Evolutionary conservation across 2,113 vertebrate genomes (phyloP), one percentile per base, ranked within the genome.

Genomic region (Poeciliopsis prolifica): DNA sequence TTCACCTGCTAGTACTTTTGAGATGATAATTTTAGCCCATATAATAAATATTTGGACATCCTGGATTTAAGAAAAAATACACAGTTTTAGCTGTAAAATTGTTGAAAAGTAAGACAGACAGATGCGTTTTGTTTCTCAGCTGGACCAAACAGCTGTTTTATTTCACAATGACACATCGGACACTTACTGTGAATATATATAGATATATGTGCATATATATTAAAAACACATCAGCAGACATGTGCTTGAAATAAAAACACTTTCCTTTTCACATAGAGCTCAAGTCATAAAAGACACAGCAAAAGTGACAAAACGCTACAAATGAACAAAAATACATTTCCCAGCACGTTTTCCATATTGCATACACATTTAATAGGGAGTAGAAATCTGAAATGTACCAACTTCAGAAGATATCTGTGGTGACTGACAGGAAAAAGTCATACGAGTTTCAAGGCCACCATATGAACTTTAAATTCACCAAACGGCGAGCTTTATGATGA

Each of bases 101-200:
- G 14, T 17, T 9, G 51, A 69, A 69, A 75, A 54, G 11, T 3
- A 64, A 8, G 13, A 78, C 82, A 65, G 24, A 37, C 72, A 79
- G 31, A 13, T 31, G 0, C 15, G n/a, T 51, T 68, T 1, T 14
- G 60, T 76, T 82, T 5, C 79, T 81, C 72, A 84, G 81, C 89
- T 90, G 87, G 89, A 91, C 78, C 82, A 89, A 93, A 91, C 92
- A 92, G 90, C 78, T 29, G 30, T 81, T 92, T 92, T 91, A 90
- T 93, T 94, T 92, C 90, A 94, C 91, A 92, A 89, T 82, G 77
- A 93, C 88, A 91, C 82, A 85, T 88, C 76, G 70, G 79, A 93
- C 90, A 92, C 78, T 66, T 89, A 92, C 81, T 79, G 69, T 89
- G 80, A 72, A 85, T 79, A 87, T 85, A 81, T 83, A 75, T 35